Percentiles rank a stretch among this genome's conserved stretches.
Evolutionary conservation across 2,888 invertebrate genomes (phyloP).

Genomic region (Volucella inanis): DNA sequence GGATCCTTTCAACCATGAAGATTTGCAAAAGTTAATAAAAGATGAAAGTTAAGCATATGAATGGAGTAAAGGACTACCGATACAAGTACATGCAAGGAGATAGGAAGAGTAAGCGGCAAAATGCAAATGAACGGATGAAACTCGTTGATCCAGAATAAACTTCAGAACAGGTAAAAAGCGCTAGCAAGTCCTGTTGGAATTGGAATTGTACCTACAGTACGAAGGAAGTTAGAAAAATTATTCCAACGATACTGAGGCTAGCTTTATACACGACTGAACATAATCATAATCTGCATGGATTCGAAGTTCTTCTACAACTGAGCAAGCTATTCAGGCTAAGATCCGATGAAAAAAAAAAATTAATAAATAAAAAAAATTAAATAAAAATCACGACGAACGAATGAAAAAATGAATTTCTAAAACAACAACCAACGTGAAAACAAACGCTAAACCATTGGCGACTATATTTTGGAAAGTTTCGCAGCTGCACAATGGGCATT

Average conservation of each 20-base stretch:
- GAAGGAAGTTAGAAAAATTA: conserved; percentile 38
- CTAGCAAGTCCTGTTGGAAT: conserved; percentile 19
- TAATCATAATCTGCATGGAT: conserved; percentile 56
- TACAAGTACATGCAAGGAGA: neutral
- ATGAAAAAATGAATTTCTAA: neutral
- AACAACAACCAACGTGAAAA: conserved; percentile 3
- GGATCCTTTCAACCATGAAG: conserved; percentile 69
- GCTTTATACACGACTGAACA: conserved; percentile 71
- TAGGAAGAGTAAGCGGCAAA: neutral
- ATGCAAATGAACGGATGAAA: conserved; percentile 67
- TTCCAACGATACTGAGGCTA: conserved; percentile 43
- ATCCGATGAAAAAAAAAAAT: conserved; percentile 39
- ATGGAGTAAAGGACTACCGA: conserved; percentile 20
- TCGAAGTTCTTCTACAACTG: conserved; percentile 41
- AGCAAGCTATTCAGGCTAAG: conserved; percentile 9
- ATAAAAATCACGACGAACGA: neutral
- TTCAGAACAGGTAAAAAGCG: conserved; percentile 48
- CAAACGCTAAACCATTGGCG: conserved; percentile 24
- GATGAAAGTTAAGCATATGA: conserved; percentile 73
- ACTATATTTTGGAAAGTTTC: conserved; percentile 17
- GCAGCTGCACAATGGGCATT: conserved; percentile 20
- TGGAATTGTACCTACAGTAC: conserved; percentile 15
- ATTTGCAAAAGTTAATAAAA: conserved; percentile 74
- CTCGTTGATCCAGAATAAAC: conserved; percentile 68
- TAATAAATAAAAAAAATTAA: no score